phyloP scores from a whole-genome alignment of 2,888 invertebrate species.

The Catocala fraxini region DNA sequence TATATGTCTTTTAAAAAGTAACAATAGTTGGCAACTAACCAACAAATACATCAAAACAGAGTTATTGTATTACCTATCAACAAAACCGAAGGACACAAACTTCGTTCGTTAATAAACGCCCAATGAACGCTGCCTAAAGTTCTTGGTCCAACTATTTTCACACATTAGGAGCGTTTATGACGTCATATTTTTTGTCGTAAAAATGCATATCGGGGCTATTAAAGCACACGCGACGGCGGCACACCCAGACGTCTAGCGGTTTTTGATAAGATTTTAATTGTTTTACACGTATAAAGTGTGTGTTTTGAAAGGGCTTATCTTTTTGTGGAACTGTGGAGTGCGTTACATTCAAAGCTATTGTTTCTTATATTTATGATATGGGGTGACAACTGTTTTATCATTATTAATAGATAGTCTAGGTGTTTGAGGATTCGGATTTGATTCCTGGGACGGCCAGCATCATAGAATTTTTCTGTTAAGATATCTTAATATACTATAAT shows the following conservation, averaged over 20 bases:
- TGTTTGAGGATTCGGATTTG: too few species aligned
- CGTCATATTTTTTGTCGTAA: slow-evolving; percentile 58
- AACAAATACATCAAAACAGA: neutral
- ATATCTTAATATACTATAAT: too few species aligned
- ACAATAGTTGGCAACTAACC: neutral
- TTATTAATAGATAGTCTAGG: too few species aligned
- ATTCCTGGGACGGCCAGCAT: too few species aligned
- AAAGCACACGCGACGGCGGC: slow-evolving; percentile 57
- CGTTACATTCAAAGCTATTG: too few species aligned
- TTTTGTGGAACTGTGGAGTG: neutral
- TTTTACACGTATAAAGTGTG: neutral
- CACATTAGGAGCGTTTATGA: slow-evolving; percentile 53
- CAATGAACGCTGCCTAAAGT: slow-evolving; percentile 12
- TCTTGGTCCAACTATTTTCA: slow-evolving; percentile 27
- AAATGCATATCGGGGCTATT: slow-evolving; percentile 60
- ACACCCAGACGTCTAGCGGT: slow-evolving; percentile 29
- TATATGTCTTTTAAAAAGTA: too few species aligned
- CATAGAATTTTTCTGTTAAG: too few species aligned
- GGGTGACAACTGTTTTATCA: too few species aligned
- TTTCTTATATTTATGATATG: too few species aligned
- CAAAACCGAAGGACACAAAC: slow-evolving; percentile 5
- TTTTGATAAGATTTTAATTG: slow-evolving; percentile 10
- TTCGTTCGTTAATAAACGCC: slow-evolving; percentile 7
- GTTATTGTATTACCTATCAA: neutral
- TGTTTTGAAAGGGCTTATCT: neutral